A percentile compares a stretch with the other conserved stretches of the same genome.
These are phyloP conservation scores for Apeira syringaria DNA, from an alignment of 2,888 invertebrate species.

Conservation along the genomic window DNA sequence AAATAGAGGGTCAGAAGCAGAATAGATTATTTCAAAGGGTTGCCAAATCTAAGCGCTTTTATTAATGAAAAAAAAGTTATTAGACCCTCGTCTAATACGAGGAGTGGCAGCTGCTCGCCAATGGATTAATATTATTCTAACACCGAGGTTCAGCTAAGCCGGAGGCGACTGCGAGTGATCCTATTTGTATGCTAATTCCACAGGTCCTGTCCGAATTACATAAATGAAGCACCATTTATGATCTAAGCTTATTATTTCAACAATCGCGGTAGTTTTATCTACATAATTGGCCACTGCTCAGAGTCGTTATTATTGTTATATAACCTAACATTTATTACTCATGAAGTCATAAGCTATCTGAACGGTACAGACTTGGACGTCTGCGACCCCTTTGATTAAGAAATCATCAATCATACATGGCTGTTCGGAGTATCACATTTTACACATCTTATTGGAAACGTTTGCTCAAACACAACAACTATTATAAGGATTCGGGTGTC, in stretches of 20 bases:
- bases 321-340: constrained; percentile 50
- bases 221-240: constrained; percentile 28
- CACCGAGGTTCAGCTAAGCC: constrained; percentile 46
- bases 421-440: constrained; percentile 64
- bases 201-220: constrained; percentile 28
- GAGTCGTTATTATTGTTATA: constrained; percentile 34
- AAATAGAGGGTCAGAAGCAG: constrained; percentile 55
- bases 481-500: constrained; percentile 40
- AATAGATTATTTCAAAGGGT: constrained; percentile 74
- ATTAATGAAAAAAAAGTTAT: constrained; percentile 53
- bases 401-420: constrained; percentile 75
- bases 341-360: constrained; percentile 63
- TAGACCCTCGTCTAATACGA: constrained; percentile 52
- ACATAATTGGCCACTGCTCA: constrained; percentile 14
- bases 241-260: constrained; percentile 29
- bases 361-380: constrained; percentile 47
- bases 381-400: constrained; percentile 73
- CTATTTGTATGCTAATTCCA: constrained; percentile 60
- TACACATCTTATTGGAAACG: constrained; percentile 56
- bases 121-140: constrained; percentile 71
- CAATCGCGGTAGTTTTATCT: constrained; percentile 19
- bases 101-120: constrained; percentile 60
- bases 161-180: constrained; percentile 45
- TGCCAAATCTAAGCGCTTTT: constrained; percentile 69
- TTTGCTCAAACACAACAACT: constrained; percentile 38